A percentile compares a stretch with the other conserved stretches of the same genome.
phyloP scores from a whole-genome alignment of 2,113 vertebrate species.

The Porphyrio hochstetteri region DNA sequence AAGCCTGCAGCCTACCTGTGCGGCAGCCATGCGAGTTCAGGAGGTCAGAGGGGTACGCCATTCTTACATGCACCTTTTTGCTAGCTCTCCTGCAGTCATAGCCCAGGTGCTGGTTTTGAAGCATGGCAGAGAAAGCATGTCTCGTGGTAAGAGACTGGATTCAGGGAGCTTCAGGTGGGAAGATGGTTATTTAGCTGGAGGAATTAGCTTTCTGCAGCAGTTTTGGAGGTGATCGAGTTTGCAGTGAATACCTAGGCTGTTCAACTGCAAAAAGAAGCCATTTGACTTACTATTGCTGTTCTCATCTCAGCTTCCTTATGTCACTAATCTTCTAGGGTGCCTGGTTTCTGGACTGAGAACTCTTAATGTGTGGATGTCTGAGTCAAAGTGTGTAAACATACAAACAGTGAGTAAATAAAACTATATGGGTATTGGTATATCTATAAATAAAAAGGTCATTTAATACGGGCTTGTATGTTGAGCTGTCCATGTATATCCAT shows the following conservation, averaged over 20 bases:
- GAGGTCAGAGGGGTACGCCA: accelerated
- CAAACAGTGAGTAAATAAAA: neutral
- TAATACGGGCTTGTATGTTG: neutral
- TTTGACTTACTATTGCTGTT: neutral
- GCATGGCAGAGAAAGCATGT: neutral
- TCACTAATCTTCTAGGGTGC: neutral
- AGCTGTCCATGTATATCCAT: neutral
- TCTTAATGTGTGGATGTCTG: neutral
- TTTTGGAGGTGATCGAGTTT: neutral
- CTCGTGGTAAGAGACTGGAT: neutral
- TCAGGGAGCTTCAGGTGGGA: neutral
- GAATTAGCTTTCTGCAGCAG: neutral
- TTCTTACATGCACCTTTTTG: neutral
- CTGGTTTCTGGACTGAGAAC: neutral
- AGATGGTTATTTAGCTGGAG: neutral
- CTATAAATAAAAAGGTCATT: neutral
- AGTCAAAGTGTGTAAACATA: neutral
- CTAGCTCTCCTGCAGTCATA: neutral
- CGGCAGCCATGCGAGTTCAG: accelerated
- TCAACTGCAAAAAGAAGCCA: neutral
- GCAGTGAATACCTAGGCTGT: neutral
- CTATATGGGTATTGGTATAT: neutral
- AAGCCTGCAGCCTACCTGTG: neutral
- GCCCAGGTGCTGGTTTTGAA: neutral
- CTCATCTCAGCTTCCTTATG: neutral